Evolutionary conservation across 2,797 vertebrate species (phyloP).

Genomic region (Ispidina picta): DNA sequence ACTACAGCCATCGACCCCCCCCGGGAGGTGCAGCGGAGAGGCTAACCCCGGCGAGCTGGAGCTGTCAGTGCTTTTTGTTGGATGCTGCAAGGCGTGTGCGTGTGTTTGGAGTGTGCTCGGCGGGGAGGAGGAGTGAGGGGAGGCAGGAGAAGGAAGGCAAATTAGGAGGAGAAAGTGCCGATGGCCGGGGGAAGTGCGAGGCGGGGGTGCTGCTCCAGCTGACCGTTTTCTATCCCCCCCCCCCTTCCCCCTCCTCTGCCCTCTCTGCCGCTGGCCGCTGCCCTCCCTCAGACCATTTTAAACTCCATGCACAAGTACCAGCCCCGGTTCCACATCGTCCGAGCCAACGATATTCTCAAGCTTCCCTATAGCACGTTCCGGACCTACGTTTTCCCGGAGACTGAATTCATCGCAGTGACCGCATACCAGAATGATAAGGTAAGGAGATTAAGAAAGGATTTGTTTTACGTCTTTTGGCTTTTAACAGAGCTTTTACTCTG

Average conservation of each 20-base stretch:
- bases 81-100: slow-evolving; percentile 40
- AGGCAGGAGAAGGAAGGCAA: slow-evolving; percentile 22
- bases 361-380: slow-evolving; percentile 97
- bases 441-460: slow-evolving; percentile 63
- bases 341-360: slow-evolving; percentile 97
- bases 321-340: slow-evolving; percentile 95
- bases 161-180: slow-evolving; percentile 47
- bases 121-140: slow-evolving; percentile 45
- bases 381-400: slow-evolving; percentile 97
- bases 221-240: background rate
- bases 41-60: slow-evolving; percentile 35
- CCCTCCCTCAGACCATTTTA: slow-evolving; percentile 87
- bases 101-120: slow-evolving; percentile 51
- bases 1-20: too few species aligned
- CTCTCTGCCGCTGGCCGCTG: background rate
- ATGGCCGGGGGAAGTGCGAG: background rate
- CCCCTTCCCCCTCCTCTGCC: background rate
- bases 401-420: slow-evolving; percentile 97
- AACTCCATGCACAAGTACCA: slow-evolving; percentile 99
- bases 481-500: slow-evolving; percentile 51
- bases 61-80: slow-evolving; percentile 51
- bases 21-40: background rate
- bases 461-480: slow-evolving; percentile 48
- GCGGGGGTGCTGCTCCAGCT: slow-evolving; percentile 12
- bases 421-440: slow-evolving; percentile 99